These are phyloP conservation scores for Nomia melanderi DNA, from an alignment of 1,140 invertebrate species.

Conservation along the genomic window DNA sequence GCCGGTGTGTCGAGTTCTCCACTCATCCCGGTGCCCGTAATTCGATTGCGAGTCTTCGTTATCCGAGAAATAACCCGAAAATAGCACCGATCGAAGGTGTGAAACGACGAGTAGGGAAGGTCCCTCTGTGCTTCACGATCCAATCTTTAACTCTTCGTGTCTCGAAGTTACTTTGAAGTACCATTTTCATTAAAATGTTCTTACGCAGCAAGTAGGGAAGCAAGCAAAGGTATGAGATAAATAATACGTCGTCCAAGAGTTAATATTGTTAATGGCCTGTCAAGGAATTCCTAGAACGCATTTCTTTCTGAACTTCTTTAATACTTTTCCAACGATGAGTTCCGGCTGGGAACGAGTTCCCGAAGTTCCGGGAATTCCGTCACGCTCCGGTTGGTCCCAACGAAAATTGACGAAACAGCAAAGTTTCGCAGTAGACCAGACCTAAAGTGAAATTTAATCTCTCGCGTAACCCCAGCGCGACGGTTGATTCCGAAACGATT, in stretches of 20 bases:
- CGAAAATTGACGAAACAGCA: constrained; percentile 1
- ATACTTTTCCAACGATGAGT: not conserved
- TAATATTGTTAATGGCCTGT: too few relatives aligned
- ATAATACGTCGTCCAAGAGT: too few relatives aligned
- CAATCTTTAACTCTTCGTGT: too few relatives aligned
- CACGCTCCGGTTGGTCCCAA: not conserved
- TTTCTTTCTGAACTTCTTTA: not conserved
- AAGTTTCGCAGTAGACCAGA: not conserved
- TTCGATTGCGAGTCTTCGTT: constrained; percentile 39
- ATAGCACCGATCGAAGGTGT: constrained; percentile 29
- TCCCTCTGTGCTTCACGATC: not conserved
- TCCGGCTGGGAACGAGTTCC: not conserved
- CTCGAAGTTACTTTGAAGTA: too few relatives aligned
- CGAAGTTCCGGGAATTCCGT: not conserved
- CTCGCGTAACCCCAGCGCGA: not conserved
- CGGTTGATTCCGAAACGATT: constrained; percentile 13
- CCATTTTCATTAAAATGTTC: too few relatives aligned
- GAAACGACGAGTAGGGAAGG: constrained; percentile 5
- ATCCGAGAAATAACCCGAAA: constrained; percentile 25
- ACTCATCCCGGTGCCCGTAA: constrained; percentile 23
- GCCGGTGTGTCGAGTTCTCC: not conserved
- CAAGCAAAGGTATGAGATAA: too few relatives aligned
- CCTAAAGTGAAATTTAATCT: constrained; percentile 1
- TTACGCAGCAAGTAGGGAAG: too few relatives aligned
- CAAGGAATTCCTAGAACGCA: too few relatives aligned